Evolutionary conservation across 2,797 vertebrate genomes (phyloP).

Genomic region (Sebastes jordani): DNA sequence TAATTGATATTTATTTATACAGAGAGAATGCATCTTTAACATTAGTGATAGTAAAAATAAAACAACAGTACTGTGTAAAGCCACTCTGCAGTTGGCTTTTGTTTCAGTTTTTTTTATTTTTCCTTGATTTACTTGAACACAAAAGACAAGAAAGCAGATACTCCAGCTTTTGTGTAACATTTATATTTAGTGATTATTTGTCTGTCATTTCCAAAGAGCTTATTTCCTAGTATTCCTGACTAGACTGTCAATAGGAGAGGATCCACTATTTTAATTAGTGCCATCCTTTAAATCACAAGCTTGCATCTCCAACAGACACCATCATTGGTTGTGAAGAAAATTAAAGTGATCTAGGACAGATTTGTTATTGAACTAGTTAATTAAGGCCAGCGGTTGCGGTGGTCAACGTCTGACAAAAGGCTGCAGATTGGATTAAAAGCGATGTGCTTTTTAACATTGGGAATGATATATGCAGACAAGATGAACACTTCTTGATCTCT

Average conservation of each 20-base stretch:
- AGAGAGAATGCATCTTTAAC: background rate
- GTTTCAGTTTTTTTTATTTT: background rate
- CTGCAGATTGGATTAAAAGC: conserved; percentile 68
- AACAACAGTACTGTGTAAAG: background rate
- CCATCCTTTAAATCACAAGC: conserved; percentile 63
- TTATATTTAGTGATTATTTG: conserved; percentile 26
- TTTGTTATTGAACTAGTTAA: conserved; percentile 79
- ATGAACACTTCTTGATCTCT: conserved; percentile 67
- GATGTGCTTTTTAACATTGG: conserved; percentile 60
- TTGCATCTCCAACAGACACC: conserved; percentile 50
- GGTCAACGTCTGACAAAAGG: conserved; percentile 68
- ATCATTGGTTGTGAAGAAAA: conserved; percentile 66
- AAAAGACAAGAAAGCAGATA: background rate
- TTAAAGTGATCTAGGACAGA: conserved; percentile 76
- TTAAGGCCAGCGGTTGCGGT: conserved; percentile 57
- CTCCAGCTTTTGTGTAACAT: background rate
- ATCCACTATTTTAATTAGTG: conserved; percentile 74
- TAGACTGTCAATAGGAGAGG: conserved; percentile 48
- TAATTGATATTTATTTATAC: background rate
- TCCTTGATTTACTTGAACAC: background rate
- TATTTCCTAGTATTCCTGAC: conserved; percentile 37
- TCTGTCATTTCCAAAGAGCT: conserved; percentile 27
- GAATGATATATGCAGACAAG: conserved; percentile 64
- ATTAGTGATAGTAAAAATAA: background rate
- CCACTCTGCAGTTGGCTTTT: background rate